Percentiles rank a stretch among this genome's conserved stretches.
Evolutionary conservation across 2,797 vertebrate genomes (phyloP).

Genomic region (Spinus olivaceus): DNA sequence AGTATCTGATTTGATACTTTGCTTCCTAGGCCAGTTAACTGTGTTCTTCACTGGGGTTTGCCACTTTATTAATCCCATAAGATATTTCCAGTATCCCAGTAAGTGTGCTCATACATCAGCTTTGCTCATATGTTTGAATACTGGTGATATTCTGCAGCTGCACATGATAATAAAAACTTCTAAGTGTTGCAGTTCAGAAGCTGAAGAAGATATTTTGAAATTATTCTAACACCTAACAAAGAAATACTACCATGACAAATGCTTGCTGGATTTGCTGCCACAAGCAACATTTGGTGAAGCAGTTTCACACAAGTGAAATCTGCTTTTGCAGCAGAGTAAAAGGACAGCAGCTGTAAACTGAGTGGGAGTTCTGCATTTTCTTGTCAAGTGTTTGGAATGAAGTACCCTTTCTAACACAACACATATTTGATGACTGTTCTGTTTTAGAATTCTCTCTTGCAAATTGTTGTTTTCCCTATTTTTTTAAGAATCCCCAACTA

Average conservation of each 20-base stretch:
- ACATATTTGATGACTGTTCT: neutral
- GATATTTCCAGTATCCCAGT: neutral
- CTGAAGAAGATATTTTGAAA: neutral
- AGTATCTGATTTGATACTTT: neutral
- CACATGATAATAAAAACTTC: neutral
- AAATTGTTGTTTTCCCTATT: neutral
- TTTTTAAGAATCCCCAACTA: neutral
- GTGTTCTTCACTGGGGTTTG: neutral
- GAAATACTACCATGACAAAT: neutral
- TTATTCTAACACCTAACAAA: neutral
- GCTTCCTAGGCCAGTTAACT: neutral
- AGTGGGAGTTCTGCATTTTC: conserved; percentile 54
- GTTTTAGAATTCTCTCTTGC: neutral
- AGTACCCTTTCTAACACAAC: conserved; percentile 3
- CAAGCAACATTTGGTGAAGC: neutral
- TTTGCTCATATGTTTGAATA: neutral
- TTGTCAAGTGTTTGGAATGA: conserved; percentile 26
- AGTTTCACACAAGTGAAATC: conserved; percentile 29
- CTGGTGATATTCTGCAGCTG: neutral
- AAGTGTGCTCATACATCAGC: neutral
- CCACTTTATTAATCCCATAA: neutral
- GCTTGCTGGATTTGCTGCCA: conserved; percentile 2
- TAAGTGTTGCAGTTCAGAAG: neutral
- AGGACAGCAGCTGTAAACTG: conserved; percentile 52
- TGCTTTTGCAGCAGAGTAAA: conserved; percentile 49